Conservation (phyloP, 1,140 invertebrate species). For the Zaprionus kolodkinae region DNA sequence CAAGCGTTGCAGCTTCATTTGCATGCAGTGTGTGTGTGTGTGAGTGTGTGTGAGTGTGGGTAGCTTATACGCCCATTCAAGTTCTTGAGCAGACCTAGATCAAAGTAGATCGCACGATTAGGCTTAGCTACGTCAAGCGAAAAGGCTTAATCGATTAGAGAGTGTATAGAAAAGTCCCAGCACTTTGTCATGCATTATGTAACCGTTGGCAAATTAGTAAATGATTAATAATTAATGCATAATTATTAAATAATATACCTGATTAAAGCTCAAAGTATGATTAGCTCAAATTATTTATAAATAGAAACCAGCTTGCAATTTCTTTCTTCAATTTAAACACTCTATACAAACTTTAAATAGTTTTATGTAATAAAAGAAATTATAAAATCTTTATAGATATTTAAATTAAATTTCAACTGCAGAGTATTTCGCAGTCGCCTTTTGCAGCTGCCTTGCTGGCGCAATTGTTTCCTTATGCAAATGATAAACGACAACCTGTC, state of each 20-base stretch:
- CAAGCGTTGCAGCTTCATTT: conserved; percentile 61
- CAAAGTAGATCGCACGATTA: conserved; percentile 35
- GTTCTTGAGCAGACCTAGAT: conserved; percentile 1
- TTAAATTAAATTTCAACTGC: too few species aligned
- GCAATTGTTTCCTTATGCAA: conserved; percentile 30
- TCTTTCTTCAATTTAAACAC: too few species aligned
- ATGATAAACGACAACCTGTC: conserved; percentile 44
- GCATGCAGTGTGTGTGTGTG: conserved; percentile 30
- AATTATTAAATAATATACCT: background rate
- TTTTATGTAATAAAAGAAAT: too few species aligned
- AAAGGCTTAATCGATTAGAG: conserved; percentile 7
- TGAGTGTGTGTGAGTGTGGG: background rate
- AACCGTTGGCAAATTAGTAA: background rate
- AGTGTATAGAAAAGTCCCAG: background rate
- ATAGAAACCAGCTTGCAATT: background rate
- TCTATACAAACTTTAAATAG: too few species aligned
- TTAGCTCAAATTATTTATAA: background rate
- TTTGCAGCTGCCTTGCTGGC: conserved; percentile 6
- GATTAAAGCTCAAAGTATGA: background rate
- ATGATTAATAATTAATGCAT: background rate
- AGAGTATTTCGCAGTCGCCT: background rate
- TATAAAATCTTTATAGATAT: too few species aligned
- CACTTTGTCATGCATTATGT: background rate
- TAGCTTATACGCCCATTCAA: conserved; percentile 8
- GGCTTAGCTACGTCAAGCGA: conserved; percentile 34